These are phyloP conservation scores for Drosophila conformis DNA, from an alignment of 2,888 invertebrate species.

Conservation along the genomic window DNA sequence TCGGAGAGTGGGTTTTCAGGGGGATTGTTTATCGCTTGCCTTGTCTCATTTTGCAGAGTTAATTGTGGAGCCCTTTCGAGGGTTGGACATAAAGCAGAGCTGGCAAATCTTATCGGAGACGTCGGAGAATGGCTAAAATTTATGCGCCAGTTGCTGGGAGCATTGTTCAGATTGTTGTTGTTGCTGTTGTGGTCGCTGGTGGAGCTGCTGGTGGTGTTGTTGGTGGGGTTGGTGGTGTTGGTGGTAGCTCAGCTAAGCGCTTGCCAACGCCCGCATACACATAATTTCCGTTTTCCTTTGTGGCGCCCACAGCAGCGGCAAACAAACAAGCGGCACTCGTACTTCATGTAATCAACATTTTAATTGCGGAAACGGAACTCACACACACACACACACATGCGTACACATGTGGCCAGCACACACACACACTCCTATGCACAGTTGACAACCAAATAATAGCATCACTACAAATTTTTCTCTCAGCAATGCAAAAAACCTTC, in stretches of 20 bases:
- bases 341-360: constrained; percentile 80
- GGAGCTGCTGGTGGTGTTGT: background rate
- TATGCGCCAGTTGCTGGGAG: constrained; percentile 51
- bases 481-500: background rate
- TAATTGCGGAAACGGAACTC: constrained; percentile 82
- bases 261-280: constrained; percentile 67
- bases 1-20: background rate
- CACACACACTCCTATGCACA: background rate
- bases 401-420: constrained; percentile 3
- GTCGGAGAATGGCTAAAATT: constrained; percentile 57
- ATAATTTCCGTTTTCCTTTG: constrained; percentile 79
- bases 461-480: background rate
- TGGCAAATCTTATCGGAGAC: constrained; percentile 40
- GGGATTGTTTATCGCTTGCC: constrained; percentile 27
- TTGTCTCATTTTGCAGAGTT: constrained; percentile 33
- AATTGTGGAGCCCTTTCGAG: constrained; percentile 35
- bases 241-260: constrained; percentile 57
- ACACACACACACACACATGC: constrained; percentile 39
- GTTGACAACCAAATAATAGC: background rate
- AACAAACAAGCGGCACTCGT: constrained; percentile 76
- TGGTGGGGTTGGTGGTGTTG: constrained; percentile 35
- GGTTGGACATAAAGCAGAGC: constrained; percentile 48
- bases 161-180: constrained; percentile 27
- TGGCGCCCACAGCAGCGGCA: constrained; percentile 62
- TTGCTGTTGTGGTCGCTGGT: constrained; percentile 7